These are phyloP conservation scores for Apantesis nais DNA, from an alignment of 2,888 invertebrate species.

Conservation along the genomic window DNA sequence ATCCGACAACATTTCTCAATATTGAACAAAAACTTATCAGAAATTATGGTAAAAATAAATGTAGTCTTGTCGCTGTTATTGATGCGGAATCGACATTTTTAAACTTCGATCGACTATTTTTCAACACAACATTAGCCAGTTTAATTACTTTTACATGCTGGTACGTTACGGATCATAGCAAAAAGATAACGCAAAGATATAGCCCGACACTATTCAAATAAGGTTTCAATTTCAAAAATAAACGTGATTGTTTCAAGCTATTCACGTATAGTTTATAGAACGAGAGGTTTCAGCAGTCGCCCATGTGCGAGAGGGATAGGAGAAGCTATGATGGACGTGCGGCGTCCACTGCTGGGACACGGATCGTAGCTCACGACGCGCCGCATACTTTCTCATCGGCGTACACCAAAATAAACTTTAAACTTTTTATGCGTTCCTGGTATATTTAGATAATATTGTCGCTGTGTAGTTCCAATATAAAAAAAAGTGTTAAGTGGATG, in stretches of 20 bases:
- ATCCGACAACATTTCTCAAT: constrained; percentile 77
- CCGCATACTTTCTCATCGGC: constrained; percentile 81
- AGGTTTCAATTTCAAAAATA: constrained; percentile 71
- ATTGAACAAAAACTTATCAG: constrained; percentile 60
- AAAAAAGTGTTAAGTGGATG: constrained; percentile 84
- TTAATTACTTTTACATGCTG: constrained; percentile 9
- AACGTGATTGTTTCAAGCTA: constrained; percentile 77
- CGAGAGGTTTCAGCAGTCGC: constrained; percentile 41
- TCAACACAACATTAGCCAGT: not conserved
- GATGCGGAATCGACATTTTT: constrained; percentile 20
- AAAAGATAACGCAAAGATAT: constrained; percentile 40
- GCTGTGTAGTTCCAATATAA: constrained; percentile 62
- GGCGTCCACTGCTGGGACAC: constrained; percentile 72
- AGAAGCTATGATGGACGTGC: constrained; percentile 76
- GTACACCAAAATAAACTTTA: constrained; percentile 78
- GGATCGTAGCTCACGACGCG: constrained; percentile 75
- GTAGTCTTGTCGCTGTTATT: constrained; percentile 48
- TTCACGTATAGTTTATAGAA: constrained; percentile 69
- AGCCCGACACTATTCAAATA: constrained; percentile 53
- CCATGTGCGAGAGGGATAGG: constrained; percentile 58
- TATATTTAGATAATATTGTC: constrained; percentile 82
- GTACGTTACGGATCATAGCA: constrained; percentile 22
- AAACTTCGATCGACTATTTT: constrained; percentile 15
- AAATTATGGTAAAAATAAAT: constrained; percentile 56
- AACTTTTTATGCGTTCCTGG: constrained; percentile 78